Percentiles rank a stretch among this genome's conserved stretches.
Evolutionary conservation across 2,888 invertebrate genomes (phyloP).

Genomic region (Oxycera nigricornis): DNA sequence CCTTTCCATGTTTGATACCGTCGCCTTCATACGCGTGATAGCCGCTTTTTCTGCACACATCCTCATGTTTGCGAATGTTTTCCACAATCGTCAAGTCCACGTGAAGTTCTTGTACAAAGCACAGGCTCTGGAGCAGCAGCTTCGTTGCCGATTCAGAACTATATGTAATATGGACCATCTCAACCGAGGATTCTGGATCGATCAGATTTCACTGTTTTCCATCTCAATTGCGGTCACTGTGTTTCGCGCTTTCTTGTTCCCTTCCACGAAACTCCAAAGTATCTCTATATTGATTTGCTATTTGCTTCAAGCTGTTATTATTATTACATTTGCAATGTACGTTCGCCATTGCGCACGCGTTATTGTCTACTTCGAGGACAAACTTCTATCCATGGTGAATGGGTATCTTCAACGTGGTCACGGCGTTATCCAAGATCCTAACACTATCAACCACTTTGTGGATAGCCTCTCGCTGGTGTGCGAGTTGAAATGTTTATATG

Average conservation of each 20-base stretch:
- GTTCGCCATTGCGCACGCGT: not conserved
- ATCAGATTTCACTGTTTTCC: not conserved
- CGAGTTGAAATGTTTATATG: not conserved
- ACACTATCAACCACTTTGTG: not conserved
- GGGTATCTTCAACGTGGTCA: not conserved
- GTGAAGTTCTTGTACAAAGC: not conserved
- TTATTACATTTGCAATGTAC: not conserved
- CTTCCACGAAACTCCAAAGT: not conserved
- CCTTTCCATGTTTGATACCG: not conserved
- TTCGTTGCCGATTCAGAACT: not conserved
- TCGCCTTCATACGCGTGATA: not conserved
- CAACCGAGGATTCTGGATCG: not conserved
- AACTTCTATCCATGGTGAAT: not conserved
- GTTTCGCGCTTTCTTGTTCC: not conserved
- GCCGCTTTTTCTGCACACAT: not conserved
- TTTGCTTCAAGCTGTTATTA: not conserved
- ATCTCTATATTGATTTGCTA: not conserved
- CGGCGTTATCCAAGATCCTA: not conserved
- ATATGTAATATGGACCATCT: not conserved
- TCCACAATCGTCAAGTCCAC: not conserved
- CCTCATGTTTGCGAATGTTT: not conserved
- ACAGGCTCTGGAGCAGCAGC: not conserved
- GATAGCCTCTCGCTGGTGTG: not conserved
- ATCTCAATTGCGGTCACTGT: not conserved
- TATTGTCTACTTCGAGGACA: not conserved